Evolutionary conservation across 2,797 vertebrate species (phyloP).

Genomic region (Epinephelus coioides): DNA sequence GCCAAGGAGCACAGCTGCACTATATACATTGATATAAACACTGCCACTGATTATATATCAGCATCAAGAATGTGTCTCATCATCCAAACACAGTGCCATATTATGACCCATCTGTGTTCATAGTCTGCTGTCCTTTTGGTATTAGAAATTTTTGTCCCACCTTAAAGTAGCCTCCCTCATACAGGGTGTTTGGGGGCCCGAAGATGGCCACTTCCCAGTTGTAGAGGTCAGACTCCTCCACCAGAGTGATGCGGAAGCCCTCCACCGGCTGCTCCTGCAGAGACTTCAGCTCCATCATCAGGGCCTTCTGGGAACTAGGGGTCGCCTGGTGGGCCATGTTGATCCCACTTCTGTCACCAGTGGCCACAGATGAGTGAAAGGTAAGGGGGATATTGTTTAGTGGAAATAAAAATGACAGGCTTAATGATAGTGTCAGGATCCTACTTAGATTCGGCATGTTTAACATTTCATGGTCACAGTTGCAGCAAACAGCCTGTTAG

Average conservation of each 20-base stretch:
- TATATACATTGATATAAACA: not conserved
- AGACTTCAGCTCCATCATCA: constrained; percentile 97
- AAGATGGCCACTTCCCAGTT: constrained; percentile 98
- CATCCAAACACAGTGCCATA: not conserved
- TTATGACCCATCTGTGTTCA: not conserved
- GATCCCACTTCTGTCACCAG: constrained; percentile 70
- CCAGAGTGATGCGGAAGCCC: constrained; percentile 95
- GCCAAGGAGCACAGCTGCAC: not conserved
- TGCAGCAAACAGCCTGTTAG: constrained; percentile 23
- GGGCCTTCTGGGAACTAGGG: constrained; percentile 96
- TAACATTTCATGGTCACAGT: not conserved
- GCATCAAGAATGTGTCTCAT: not conserved
- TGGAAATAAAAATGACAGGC: not conserved
- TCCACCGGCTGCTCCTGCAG: constrained; percentile 97
- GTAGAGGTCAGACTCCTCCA: constrained; percentile 96
- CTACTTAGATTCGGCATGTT: not conserved
- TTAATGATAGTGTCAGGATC: not conserved
- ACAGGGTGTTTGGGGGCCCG: constrained; percentile 95
- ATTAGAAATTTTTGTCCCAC: constrained; percentile 74
- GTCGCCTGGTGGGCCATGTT: constrained; percentile 96
- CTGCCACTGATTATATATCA: not conserved
- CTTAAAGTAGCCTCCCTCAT: constrained; percentile 97
- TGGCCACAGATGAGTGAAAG: constrained; percentile 19
- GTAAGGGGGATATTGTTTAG: not conserved
- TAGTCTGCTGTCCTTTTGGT: not conserved